phyloP scores from a whole-genome alignment of 2,113 vertebrate species.

The Setophaga petechia region DNA sequence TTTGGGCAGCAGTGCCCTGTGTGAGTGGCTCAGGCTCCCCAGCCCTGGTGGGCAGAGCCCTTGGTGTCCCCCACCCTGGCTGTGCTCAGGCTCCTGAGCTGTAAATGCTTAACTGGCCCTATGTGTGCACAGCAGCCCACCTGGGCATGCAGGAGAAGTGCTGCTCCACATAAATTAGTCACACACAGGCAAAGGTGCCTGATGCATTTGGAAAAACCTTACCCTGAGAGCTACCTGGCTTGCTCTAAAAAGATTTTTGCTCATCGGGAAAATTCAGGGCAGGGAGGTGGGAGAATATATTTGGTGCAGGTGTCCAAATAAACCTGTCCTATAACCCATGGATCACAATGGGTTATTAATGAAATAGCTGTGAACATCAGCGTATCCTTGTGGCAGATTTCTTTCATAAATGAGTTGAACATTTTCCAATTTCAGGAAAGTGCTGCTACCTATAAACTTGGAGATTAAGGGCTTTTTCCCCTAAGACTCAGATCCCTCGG shows the following conservation, averaged over 20 bases:
- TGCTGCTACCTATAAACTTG: constrained; percentile 58
- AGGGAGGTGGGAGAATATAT: neutral
- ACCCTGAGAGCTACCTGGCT: neutral
- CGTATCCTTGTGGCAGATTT: constrained; percentile 51
- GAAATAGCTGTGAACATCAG: constrained; percentile 55
- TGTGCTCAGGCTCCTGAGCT: neutral
- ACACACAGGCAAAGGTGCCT: constrained; percentile 7
- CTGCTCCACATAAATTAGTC: constrained; percentile 49
- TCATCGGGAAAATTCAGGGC: neutral
- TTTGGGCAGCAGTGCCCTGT: neutral
- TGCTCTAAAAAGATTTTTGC: neutral
- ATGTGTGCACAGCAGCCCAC: neutral
- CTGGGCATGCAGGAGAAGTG: neutral
- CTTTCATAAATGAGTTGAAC: constrained; percentile 49
- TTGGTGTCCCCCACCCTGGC: neutral
- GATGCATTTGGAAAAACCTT: neutral
- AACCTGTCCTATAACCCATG: constrained; percentile 40
- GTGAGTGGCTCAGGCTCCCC: neutral
- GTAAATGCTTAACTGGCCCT: neutral
- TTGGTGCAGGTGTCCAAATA: constrained; percentile 40
- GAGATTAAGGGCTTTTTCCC: constrained; percentile 63
- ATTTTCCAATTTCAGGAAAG: constrained; percentile 63
- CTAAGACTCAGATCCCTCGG: constrained; percentile 31
- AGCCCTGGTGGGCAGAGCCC: neutral
- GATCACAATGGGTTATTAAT: constrained; percentile 50